Base-by-base conservation (phyloP, 2,797 vertebrate species). In the Sebastes matsubarae region DNA sequence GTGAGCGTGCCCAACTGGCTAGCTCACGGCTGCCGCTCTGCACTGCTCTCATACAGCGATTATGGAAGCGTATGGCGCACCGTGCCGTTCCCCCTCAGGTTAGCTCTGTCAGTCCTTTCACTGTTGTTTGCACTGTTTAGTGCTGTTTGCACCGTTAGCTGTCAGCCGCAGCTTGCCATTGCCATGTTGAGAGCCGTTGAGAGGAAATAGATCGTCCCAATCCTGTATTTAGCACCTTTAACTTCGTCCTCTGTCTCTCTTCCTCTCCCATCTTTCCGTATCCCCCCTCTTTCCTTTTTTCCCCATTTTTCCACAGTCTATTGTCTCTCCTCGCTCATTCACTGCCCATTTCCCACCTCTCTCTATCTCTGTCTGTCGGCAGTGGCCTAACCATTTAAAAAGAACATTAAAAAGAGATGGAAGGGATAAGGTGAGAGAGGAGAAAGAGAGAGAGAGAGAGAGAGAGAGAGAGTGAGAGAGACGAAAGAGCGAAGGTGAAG, bases 391-490 rank as follows among this genome's bases (percentile, higher is more conserved):
- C 64, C 79, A 57, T 79, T 87, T 91, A 79, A 86, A 91, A 84
- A 86, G 77, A 82, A 87, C 80, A 81, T 89, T 85, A 83, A 92
- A 89, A 89, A 69, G 64, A 72, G 65, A 90, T 88, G 64, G 76
- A 38, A 68, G 73, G 46, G 80, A 78, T 64, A 52, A 77, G 67
- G 68, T 57, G 60, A 75, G 72, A 65, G 68, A 38, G 12, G 36
- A 38, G 12, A 38, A 0, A 59, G 42, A 24, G 72, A n/a, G 52
- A 64, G 59, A 27, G 38, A 38, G 55, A 63, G 46, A 59, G 38
- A 27, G 72, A 20, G 68, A 52, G 73, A 58, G 72, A 68, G 74
- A 67, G 57, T 8, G 66, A 52, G 71, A 58, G 72, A 68, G 75
- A 67, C 3, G 32, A 58, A 54, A 70, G 68, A 76, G 78, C 11